phyloP scores from a whole-genome alignment of 2,113 vertebrate genomes.

The Pedetes capensis region DNA sequence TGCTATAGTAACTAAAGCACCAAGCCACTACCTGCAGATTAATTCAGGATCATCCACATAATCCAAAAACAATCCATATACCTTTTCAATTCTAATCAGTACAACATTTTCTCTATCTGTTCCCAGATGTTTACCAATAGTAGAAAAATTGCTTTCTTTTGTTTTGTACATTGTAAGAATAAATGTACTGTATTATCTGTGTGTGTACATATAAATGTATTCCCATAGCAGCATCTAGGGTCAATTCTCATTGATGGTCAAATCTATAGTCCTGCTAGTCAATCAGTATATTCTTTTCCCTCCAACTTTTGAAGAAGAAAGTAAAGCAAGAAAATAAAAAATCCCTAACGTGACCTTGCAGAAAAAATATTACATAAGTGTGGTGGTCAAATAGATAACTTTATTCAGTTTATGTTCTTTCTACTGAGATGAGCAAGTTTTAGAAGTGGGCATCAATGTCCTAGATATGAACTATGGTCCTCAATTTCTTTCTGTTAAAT shows the following conservation, averaged over 20 bases:
- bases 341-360: background rate
- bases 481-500: conserved; percentile 13
- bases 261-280: background rate
- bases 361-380: background rate
- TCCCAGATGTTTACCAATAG: background rate
- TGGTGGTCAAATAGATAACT: background rate
- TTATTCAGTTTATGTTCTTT: background rate
- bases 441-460: background rate
- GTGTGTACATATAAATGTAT: background rate
- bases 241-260: background rate
- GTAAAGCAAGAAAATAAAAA: conserved; percentile 2
- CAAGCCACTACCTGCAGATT: conserved; percentile 4
- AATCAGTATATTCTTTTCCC: background rate
- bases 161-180: background rate
- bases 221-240: background rate
- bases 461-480: background rate
- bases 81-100: background rate
- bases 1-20: background rate
- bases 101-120: background rate
- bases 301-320: conserved; percentile 14
- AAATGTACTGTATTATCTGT: background rate
- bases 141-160: background rate
- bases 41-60: conserved; percentile 57
- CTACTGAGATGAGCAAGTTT: background rate
- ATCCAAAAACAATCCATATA: conserved; percentile 2